Evolutionary conservation across 2,113 vertebrate genomes (phyloP), one percentile per base, ranked within the genome.

Genomic region (Notarius lentiginosus): DNA sequence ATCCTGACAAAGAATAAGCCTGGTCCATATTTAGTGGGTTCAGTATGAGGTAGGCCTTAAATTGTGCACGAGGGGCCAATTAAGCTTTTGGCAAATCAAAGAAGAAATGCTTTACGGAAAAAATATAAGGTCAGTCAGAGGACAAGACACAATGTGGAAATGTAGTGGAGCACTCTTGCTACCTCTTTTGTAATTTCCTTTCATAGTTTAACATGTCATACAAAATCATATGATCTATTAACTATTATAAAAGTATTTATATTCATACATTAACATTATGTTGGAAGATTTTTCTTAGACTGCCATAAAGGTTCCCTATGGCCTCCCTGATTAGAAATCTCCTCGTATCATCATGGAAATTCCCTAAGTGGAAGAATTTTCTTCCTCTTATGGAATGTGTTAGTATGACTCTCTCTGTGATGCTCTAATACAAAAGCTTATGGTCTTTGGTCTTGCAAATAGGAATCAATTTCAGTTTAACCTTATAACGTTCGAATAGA

Each of bases 301-400:
- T 88, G 87, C 83, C 82, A 87, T 56, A 83, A 53, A 66, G 84
- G n/a, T 90, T 61, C 84, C 68, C 89, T 90, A 90, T 89, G 30
- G 7, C 24, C 20, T 20, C 80, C 82, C 82, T 65, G 55, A 89
- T 87, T 88, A 89, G 88, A 92, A 89, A 87, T 84, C 84, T 82
- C 88, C 85, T 70, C 55, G 83, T 91, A 65, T 77, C 89, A 92
- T 93, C 91, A 90, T 89, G 89, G 90, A 94, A 93, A 87, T 88
- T 66, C 72, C 77, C 47, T 84, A 75, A 87, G 87, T 77, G 51
- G 72, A 53, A 76, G 63, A 47, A 24, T 58, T 27, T 68, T 18
- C 51, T 73, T 53, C 66, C 53, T 73, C 82, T 27, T 22, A 53
- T 66, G 27, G 51, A 49, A 83, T 70, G 65, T 70, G 10, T 27